Evolutionary conservation across 2,113 vertebrate species (phyloP).

Genomic region (Caretta caretta): DNA sequence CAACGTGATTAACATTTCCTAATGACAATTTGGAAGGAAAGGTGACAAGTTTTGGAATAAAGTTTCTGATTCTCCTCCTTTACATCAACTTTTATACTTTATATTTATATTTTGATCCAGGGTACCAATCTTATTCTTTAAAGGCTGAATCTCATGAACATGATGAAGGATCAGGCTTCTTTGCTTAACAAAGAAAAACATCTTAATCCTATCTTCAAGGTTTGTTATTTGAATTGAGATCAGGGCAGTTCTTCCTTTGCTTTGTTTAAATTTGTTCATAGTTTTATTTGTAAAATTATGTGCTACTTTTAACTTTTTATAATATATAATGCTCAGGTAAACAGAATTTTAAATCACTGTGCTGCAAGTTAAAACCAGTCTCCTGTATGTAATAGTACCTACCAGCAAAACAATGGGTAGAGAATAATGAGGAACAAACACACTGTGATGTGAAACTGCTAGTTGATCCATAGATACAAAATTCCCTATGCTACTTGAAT

Average conservation of each 20-base stretch:
- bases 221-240: rapidly evolving
- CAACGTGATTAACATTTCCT: constrained; percentile 11
- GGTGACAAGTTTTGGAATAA: background rate
- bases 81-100: too few species aligned
- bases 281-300: background rate
- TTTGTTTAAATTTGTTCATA: background rate
- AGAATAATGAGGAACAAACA: background rate
- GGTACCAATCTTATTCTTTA: background rate
- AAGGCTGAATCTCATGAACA: background rate
- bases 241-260: background rate
- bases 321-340: background rate
- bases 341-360: background rate
- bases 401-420: background rate
- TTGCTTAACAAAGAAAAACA: background rate
- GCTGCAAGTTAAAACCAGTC: background rate
- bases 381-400: background rate
- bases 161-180: background rate
- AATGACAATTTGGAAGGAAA: background rate
- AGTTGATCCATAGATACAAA: background rate
- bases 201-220: background rate
- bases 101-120: too few species aligned
- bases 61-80: background rate
- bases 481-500: rapidly evolving
- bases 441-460: background rate
- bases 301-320: rapidly evolving